Base-by-base conservation (phyloP, 2,113 vertebrate species). In the Tetrao urogallus region DNA sequence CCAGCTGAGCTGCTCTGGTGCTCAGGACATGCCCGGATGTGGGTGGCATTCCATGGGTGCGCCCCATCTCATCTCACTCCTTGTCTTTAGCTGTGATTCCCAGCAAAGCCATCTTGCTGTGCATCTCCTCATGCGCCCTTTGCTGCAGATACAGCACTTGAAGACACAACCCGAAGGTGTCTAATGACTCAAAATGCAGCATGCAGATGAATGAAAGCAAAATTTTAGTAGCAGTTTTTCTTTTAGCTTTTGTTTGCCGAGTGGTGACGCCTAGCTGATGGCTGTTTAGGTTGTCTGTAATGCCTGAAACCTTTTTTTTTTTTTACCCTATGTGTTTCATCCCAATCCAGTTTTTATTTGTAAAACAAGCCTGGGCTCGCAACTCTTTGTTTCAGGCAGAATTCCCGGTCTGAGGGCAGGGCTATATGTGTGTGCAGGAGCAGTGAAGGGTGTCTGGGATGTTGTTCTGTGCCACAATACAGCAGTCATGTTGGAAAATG, bases 401-500 rank as follows among this genome's bases (percentile, higher is more conserved):
- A 64, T 74, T 90, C 27, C 42, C 0, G 1, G 66, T 92, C 82
- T 72, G n/a, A 42, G 60, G 25, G 57, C 56, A 50, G 42, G 54
- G 67, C 70, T 12, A 1, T 43, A 21, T 65, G 34, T 48, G 12
- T 48, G 12, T 72, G 48, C 2, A 71, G 40, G 45, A 73, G 40
- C 36, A 69, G 19, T 1, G 3, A 56, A 64, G n/a, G 30, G 11
- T 71, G 25, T 70, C 27, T 84, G 77, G 64, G 88, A 60, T 72
- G 10, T 11, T 70, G 1, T 64, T 83, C 27, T 65, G 52, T 67
- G 50, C 47, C 34, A 57, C 43, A 57, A 57, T 32, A 64, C 28
- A 8, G 20, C n/a, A 81, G 13, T 90, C 72, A 69, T 69, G 28
- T 88, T 90, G 63, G 58, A 90, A 89, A 82, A 64, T 7, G 65